Evolutionary conservation across 92 coral and sea anemone species (phyloP).

Genomic region (Parazoanthus darwini): DNA sequence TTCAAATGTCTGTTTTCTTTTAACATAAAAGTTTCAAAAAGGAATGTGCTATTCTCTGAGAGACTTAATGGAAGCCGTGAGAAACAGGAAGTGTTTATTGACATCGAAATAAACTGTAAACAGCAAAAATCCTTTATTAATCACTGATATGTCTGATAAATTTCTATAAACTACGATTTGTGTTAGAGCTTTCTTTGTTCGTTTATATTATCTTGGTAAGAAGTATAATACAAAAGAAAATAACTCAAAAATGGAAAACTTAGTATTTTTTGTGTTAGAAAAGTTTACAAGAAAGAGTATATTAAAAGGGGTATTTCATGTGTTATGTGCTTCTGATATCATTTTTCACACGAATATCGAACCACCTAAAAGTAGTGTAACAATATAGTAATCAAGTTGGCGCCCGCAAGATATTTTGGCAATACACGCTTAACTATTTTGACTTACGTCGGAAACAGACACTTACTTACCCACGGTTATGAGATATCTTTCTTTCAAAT

Average conservation of each 20-base stretch:
- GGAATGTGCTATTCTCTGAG: not conserved
- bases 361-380: not conserved
- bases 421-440: not conserved
- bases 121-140: no score
- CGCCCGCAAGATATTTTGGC: not conserved
- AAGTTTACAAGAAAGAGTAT: no score
- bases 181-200: not conserved
- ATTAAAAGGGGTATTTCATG: no score
- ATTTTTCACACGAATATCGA: not conserved
- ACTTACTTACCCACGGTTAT: not conserved
- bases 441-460: not conserved
- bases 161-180: not conserved
- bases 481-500: not conserved
- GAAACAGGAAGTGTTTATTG: constrained; percentile 8
- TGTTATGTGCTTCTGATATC: not conserved
- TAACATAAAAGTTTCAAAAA: not conserved
- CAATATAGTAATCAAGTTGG: not conserved
- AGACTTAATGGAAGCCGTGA: not conserved
- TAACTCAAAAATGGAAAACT: no score
- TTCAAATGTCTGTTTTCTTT: no score
- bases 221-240: not conserved
- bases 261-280: no score
- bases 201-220: not conserved
- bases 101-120: no score
- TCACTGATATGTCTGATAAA: not conserved